A percentile compares a stretch with the other conserved stretches of the same genome.
Conservation (phyloP, 1,140 invertebrate species). For the Rhopalosiphum maidis region DNA sequence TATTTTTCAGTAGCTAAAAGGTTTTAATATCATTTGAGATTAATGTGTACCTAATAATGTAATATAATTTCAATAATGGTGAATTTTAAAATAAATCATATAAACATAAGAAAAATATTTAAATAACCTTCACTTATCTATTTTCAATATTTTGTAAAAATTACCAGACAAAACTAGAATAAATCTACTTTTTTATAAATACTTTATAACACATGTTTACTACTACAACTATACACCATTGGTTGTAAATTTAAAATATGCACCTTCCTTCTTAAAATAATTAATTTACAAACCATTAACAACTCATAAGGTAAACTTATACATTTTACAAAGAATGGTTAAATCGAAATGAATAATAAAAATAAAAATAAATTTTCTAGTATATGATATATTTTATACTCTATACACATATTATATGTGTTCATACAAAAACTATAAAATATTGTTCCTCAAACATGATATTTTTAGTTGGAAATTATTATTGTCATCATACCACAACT, state of each 20-base stretch:
- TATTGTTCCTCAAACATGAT: neutral
- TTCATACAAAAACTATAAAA: constrained; percentile 8
- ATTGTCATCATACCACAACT: neutral
- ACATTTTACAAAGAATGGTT: neutral
- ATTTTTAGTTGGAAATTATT: constrained; percentile 3
- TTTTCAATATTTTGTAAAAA: neutral
- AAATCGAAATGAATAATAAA: neutral
- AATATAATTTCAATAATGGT: neutral
- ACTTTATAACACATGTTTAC: neutral
- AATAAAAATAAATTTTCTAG: neutral
- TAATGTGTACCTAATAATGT: neutral
- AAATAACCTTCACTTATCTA: neutral
- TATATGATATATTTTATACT: neutral
- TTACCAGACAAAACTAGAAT: neutral
- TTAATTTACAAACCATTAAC: neutral
- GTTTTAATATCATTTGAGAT: neutral
- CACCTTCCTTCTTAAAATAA: neutral
- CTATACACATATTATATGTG: neutral
- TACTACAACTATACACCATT: neutral
- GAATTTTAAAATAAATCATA: neutral
- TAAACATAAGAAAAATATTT: neutral
- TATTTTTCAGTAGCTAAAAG: neutral
- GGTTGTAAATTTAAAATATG: neutral
- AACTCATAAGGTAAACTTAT: neutral
- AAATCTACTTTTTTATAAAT: neutral